phyloP scores from a whole-genome alignment of 2,888 invertebrate species.

The Pheosia tremula region DNA sequence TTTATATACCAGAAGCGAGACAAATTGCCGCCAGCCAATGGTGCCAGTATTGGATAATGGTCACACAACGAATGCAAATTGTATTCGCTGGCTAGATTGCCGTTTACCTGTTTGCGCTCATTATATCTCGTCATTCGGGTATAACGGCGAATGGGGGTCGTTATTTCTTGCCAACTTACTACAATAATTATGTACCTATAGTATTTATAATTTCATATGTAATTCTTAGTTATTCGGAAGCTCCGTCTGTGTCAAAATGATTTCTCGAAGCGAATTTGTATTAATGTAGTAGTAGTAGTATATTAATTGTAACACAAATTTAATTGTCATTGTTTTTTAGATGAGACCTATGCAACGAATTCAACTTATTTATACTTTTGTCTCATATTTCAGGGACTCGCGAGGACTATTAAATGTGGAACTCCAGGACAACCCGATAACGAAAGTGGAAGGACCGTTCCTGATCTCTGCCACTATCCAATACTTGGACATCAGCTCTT shows the following conservation, averaged over 20 bases:
- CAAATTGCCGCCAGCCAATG: constrained; percentile 65
- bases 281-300: no score
- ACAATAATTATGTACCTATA: no score
- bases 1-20: constrained; percentile 57
- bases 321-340: not conserved
- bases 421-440: constrained; percentile 87
- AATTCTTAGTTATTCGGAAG: not conserved
- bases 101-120: constrained; percentile 43
- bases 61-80: constrained; percentile 76
- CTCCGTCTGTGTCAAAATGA: not conserved
- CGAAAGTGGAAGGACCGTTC: constrained; percentile 86
- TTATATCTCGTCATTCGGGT: constrained; percentile 13
- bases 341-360: not conserved
- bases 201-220: not conserved
- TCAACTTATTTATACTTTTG: not conserved
- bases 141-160: constrained; percentile 19
- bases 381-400: constrained; percentile 82
- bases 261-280: not conserved
- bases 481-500: constrained; percentile 87
- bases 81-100: constrained; percentile 56
- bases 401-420: constrained; percentile 88
- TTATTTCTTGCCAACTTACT: constrained; percentile 11
- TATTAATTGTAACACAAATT: not conserved
- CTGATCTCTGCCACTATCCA: constrained; percentile 86
- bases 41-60: constrained; percentile 80